Base-by-base conservation (phyloP, 2,113 vertebrate species). In the Cariama cristata region DNA sequence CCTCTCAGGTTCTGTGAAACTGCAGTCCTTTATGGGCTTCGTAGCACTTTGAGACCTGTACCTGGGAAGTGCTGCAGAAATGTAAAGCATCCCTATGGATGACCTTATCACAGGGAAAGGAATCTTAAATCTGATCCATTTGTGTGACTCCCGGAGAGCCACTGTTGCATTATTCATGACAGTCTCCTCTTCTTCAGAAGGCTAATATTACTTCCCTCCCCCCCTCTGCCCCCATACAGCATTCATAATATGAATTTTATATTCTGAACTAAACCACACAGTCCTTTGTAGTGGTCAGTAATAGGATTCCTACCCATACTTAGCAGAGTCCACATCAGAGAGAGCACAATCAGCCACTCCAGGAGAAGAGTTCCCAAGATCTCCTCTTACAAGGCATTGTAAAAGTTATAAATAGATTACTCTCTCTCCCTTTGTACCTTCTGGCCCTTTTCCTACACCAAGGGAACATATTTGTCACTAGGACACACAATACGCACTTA, bases 361-460 rank as follows among this genome's bases (percentile, higher is more conserved):
- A 97, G 38, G 90, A 97, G 94, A 97, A 97, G 96, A 96, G 97
- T 98, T 98, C 98, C 98, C 98, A 98, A 98, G 97, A 97, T 98
- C 98, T 98, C 98, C 64, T 95, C 95, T 98, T 98, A 98, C 98
- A 95, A 44, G 87, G 90, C 96, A 98, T 98, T 98, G 97, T 98
- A 97, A 86, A 87, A 89, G 92, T 77, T 95, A 97, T 87, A 97
- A 97, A 97, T 88, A 96, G 98, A 98, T 97, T 97, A 97, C 93
- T 95, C 96, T 95, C 66, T 93, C 73, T 95, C 93, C 86, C 91
- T 97, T 97, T 97, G 89, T 95, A 91, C 90, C 96, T 96, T 93
- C 94, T 95, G 95, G 81, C 84, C 86, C 68, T n/a, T 73, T 88
- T 79, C 95, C 91, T 95, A 90, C 92, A 88, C 97, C 94, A 89